Percentiles rank a stretch among this genome's conserved stretches.
Conservation (phyloP, 2,113 vertebrate species). For the Pseudorasbora parva region DNA sequence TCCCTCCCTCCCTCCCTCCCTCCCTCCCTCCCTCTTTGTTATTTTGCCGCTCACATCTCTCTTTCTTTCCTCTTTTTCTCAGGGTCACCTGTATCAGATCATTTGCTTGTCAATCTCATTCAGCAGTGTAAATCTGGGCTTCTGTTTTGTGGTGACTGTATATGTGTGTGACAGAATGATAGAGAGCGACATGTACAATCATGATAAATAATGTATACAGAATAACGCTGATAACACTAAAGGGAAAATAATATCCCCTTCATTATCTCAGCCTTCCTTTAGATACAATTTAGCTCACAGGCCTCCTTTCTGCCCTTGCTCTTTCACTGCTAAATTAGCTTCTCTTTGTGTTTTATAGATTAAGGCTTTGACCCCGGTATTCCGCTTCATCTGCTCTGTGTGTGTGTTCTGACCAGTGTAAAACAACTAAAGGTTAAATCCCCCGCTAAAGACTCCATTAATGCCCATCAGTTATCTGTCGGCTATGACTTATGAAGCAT, state of each 20-base stretch:
- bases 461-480: constrained; percentile 65
- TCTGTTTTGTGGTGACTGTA: background rate
- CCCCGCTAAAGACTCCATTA: constrained; percentile 59
- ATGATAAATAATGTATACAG: background rate
- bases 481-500: constrained; percentile 69
- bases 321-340: constrained; percentile 32
- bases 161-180: background rate
- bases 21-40: too few species aligned
- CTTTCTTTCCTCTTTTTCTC: background rate
- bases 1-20: too few species aligned
- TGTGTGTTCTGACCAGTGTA: constrained; percentile 48
- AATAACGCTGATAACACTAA: constrained; percentile 14
- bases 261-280: background rate
- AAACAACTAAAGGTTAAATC: constrained; percentile 56
- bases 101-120: background rate
- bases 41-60: background rate
- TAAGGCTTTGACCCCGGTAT: constrained; percentile 22
- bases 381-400: background rate
- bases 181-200: background rate
- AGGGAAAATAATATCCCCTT: background rate
- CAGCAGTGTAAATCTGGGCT: background rate
- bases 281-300: constrained; percentile 3
- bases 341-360: constrained; percentile 38
- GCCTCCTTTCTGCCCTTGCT: constrained; percentile 41
- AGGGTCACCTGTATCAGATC: background rate